Conservation (phyloP, 2,888 invertebrate genomes). For the Tachina lurida region DNA sequence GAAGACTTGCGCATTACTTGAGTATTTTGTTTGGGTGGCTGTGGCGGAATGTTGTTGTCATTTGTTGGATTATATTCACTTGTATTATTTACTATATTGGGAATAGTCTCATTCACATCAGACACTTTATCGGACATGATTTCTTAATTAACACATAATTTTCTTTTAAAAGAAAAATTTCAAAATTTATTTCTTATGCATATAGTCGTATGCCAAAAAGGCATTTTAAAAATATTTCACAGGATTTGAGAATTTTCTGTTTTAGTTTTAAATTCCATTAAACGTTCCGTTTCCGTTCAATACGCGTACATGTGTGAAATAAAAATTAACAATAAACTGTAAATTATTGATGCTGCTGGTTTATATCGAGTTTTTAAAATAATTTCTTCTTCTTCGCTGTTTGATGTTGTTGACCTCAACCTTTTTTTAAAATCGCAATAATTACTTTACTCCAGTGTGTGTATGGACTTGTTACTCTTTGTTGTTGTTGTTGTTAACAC, state of each 20-base stretch:
- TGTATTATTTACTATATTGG: conserved; percentile 62
- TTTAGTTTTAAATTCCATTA: conserved; percentile 1
- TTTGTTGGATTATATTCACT: conserved; percentile 59
- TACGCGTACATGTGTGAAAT: conserved; percentile 30
- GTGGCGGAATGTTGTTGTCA: conserved; percentile 33
- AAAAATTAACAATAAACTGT: conserved; percentile 64
- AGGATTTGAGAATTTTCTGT: neutral
- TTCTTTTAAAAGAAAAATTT: neutral
- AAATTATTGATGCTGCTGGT: conserved; percentile 53
- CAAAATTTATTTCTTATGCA: neutral
- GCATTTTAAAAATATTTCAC: neutral
- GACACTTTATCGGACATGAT: conserved; percentile 78
- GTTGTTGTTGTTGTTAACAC: conserved; percentile 7
- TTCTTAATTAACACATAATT: neutral
- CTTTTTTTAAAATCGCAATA: conserved; percentile 38
- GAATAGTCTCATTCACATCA: conserved; percentile 76
- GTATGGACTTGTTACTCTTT: neutral
- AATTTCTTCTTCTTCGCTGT: conserved; percentile 12
- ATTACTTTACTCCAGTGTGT: conserved; percentile 3
- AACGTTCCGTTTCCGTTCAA: conserved; percentile 13
- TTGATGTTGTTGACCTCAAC: conserved; percentile 49
- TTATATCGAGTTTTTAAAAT: conserved; percentile 61
- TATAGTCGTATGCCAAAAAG: neutral
- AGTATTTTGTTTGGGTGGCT: conserved; percentile 71
- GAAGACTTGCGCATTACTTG: conserved; percentile 75